Evolutionary conservation across 2,888 invertebrate species (phyloP), one percentile per base, ranked within the genome.

Genomic region (Tetragonisca angustula): DNA sequence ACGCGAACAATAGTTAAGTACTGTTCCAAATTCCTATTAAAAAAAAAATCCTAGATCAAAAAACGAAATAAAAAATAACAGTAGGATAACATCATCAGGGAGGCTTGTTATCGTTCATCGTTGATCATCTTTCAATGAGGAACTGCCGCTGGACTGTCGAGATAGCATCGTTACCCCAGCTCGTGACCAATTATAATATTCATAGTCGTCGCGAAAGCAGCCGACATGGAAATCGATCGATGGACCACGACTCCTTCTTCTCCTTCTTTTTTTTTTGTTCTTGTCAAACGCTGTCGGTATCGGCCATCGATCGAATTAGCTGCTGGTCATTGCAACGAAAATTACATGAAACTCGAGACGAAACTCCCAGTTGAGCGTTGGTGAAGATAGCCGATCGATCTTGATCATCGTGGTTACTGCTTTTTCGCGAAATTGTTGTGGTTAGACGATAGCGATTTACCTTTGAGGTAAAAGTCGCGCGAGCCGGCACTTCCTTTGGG

Each of bases 371-470:
- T 15, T 24, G 13, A n/a, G 27, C 6, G 43, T 19, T 13, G 9
- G 2, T 9, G 3, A 24, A 17, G 24, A 17, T 61, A 27, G 62
- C 1, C 59, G 83, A 86, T 88, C 79, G 81, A 77, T 84, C 85
- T 69, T 87, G 87, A 91, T 91, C 86, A 81, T 78, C 86, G 70
- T 73, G 70, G 85, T 81, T 88, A 90, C 91, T 87, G 90, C 84
- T 64, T 90, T 90, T 91, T 88, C 90, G 91, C 87, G 78, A 91
- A 91, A 92, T 92, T 91, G 89, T 91, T 90, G 83, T 90, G 87
- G 91, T 92, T 90, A 91, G 79, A 71, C 84, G 91, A 91, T 91
- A 91, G 77, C 79, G 86, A 91, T 91, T 91, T 80, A 62, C 9
- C 32, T 9, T 52, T 43, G 43, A 43, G 43, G 89, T 79, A 84